Percentiles rank a stretch among this genome's conserved stretches.
These are phyloP conservation scores for Bovichtus diacanthus DNA, from an alignment of 2,797 vertebrate genomes.

Conservation along the genomic window DNA sequence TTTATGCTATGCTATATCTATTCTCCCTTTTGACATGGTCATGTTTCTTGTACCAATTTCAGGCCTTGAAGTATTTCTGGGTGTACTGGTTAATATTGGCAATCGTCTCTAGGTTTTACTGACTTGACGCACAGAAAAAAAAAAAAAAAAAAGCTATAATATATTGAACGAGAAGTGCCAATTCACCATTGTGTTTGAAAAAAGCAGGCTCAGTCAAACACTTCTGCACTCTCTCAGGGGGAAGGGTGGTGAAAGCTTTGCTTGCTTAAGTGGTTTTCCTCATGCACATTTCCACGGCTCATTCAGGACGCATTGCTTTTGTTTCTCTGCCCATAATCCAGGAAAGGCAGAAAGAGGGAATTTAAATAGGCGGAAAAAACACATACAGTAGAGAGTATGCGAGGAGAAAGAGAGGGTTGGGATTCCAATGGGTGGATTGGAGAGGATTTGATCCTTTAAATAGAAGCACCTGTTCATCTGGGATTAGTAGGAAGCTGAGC, in stretches of 20 bases:
- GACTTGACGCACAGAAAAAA: neutral
- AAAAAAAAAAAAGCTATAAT: neutral
- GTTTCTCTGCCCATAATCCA: conserved; percentile 53
- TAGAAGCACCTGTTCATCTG: conserved; percentile 87
- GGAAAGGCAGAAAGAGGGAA: conserved; percentile 17
- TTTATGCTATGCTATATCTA: neutral
- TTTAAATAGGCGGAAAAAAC: conserved; percentile 17
- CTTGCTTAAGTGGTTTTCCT: conserved; percentile 68
- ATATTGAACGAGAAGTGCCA: conserved; percentile 12
- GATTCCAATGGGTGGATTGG: conserved; percentile 78
- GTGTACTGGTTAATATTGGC: neutral
- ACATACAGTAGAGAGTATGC: conserved; percentile 30
- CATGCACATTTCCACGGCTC: conserved; percentile 58
- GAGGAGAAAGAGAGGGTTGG: conserved; percentile 48
- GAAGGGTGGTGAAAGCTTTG: conserved; percentile 45
- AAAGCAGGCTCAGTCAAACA: conserved; percentile 5
- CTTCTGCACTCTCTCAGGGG: conserved; percentile 21
- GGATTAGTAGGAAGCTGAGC: conserved; percentile 83
- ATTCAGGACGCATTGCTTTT: conserved; percentile 55
- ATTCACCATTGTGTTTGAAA: conserved; percentile 39
- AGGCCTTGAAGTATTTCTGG: neutral
- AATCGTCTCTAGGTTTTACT: conserved; percentile 20
- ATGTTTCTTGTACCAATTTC: neutral
- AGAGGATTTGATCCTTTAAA: conserved; percentile 85
- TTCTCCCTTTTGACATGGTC: neutral